These are phyloP conservation scores for Drosophila suboccidentalis DNA, from an alignment of 2,888 invertebrate genomes.

Conservation along the genomic window DNA sequence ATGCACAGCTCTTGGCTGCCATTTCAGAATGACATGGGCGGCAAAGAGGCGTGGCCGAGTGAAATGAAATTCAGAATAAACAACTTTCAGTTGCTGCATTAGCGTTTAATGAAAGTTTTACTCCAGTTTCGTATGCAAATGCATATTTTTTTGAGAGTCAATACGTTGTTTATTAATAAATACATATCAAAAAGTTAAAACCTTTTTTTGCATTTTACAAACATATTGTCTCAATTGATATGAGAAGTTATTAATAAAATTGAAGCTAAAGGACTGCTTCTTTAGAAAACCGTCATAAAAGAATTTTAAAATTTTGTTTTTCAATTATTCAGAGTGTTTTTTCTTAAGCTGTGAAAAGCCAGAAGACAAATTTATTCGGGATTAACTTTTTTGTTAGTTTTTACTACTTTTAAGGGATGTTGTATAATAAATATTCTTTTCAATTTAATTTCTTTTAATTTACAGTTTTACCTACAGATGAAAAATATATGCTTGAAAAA, in stretches of 20 bases:
- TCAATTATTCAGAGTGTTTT: too few species aligned
- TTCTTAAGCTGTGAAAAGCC: too few species aligned
- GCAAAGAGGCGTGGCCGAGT: slow-evolving; percentile 13
- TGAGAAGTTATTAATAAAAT: neutral
- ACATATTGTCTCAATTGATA: neutral
- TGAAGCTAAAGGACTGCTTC: neutral
- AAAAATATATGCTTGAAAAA: too few species aligned
- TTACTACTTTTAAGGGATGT: too few species aligned
- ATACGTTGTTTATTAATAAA: slow-evolving; percentile 45
- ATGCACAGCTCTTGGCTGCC: slow-evolving; percentile 21
- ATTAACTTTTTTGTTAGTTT: too few species aligned
- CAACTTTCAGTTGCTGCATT: slow-evolving; percentile 36
- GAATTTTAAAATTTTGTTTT: neutral
- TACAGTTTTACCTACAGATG: neutral
- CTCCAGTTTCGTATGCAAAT: slow-evolving; percentile 37
- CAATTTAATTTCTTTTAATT: neutral
- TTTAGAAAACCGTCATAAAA: neutral
- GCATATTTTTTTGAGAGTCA: slow-evolving; percentile 11
- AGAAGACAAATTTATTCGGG: too few species aligned
- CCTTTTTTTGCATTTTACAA: neutral
- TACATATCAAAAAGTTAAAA: slow-evolving; percentile 4
- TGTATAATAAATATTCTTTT: neutral
- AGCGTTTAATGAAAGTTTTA: slow-evolving; percentile 52
- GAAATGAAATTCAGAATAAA: slow-evolving; percentile 23
- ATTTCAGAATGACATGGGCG: slow-evolving; percentile 2